phyloP scores from a whole-genome alignment of 2,113 vertebrate species.

The Pungitius pungitius region DNA sequence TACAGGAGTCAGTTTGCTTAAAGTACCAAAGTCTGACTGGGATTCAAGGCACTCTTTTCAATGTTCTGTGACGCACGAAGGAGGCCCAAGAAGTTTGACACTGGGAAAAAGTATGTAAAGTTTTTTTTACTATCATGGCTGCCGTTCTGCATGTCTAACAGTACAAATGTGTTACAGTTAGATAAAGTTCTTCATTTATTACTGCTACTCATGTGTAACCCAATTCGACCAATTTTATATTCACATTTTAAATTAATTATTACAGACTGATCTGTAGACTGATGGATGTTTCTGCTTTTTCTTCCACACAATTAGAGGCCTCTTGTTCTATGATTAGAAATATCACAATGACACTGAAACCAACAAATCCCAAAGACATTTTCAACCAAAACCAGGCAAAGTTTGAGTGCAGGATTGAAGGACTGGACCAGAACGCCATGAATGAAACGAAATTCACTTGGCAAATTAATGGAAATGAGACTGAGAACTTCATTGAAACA shows the following conservation, averaged over 20 bases:
- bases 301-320: background rate
- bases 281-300: too few species aligned
- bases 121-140: too few species aligned
- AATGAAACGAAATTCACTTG: background rate
- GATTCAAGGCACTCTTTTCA: background rate
- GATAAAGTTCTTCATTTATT: too few species aligned
- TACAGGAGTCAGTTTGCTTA: slow-evolving; percentile 14
- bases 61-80: slow-evolving; percentile 5
- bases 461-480: background rate
- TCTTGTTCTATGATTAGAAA: background rate
- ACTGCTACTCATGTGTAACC: too few species aligned
- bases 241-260: too few species aligned
- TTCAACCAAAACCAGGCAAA: slow-evolving; percentile 4
- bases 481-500: rapidly evolving
- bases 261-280: too few species aligned
- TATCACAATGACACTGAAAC: slow-evolving; percentile 7
- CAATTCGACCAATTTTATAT: too few species aligned
- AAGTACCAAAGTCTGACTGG: slow-evolving; percentile 15
- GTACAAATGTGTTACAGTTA: too few species aligned
- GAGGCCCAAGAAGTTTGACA: rapidly evolving
- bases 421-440: background rate
- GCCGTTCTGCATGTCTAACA: too few species aligned
- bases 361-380: slow-evolving; percentile 2
- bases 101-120: slow-evolving; percentile 12
- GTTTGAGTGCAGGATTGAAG: slow-evolving; percentile 19